phyloP scores from a whole-genome alignment of 2,797 vertebrate species.

The Melanotaenia parkinsoni region DNA sequence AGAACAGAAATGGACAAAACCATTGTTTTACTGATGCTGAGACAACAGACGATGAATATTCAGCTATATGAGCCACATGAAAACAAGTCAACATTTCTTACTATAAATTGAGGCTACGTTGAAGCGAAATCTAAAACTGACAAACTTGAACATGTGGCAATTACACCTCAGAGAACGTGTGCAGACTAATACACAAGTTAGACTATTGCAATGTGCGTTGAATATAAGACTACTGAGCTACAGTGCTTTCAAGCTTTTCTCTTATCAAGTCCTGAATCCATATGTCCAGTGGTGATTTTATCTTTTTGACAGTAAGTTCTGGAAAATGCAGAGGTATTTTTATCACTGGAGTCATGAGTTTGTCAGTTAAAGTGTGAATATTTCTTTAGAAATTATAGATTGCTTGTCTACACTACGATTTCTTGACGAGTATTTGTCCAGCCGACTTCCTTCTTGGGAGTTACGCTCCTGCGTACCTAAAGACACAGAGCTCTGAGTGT shows the following conservation, averaged over 20 bases:
- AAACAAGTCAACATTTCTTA: constrained; percentile 7
- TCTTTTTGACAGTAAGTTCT: neutral
- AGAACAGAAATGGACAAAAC: neutral
- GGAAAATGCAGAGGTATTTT: neutral
- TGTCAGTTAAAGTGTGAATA: neutral
- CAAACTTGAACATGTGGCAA: constrained; percentile 42
- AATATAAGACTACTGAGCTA: constrained; percentile 2
- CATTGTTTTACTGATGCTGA: neutral
- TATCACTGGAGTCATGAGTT: neutral
- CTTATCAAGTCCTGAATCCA: neutral
- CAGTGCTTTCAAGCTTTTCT: constrained; percentile 12
- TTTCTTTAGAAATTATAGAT: no score
- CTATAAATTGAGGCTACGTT: constrained; percentile 8
- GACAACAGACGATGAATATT: constrained; percentile 5
- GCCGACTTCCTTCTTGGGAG: no score
- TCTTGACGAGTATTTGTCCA: no score
- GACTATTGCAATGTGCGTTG: constrained; percentile 7
- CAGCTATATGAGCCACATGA: neutral
- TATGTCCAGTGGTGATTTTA: neutral
- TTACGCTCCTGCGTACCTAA: no score
- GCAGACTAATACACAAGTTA: constrained; percentile 6
- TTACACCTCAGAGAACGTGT: constrained; percentile 23
- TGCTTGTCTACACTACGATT: no score
- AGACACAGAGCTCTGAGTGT: no score
- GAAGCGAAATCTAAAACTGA: constrained; percentile 27